Evolutionary conservation across 2,113 vertebrate genomes (phyloP), one percentile per base, ranked within the genome.

Genomic region (Tragelaphus imberbis): DNA sequence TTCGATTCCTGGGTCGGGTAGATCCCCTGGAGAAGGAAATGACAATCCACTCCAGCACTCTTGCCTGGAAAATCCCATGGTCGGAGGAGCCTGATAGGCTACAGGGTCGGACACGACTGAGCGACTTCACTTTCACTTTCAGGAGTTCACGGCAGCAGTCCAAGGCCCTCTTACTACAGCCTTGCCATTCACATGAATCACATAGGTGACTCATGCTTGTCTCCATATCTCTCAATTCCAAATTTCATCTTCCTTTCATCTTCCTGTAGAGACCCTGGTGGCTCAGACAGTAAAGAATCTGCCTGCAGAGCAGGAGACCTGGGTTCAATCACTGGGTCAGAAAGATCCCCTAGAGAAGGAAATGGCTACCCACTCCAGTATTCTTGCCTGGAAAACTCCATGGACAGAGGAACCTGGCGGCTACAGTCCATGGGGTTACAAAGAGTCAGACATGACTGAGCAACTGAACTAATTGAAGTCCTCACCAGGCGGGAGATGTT

Each of bases 171-270:
- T 25, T 16, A 49, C 40, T 8, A 14, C 7, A 58, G 25, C 30
- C 56, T 15, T 55, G 33, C 17, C 19, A 19, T 6, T 53, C 55
- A 27, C 14, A 49, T 4, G 28, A 14, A 25, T 63, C 56, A 5
- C 16, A 28, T 7, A 1, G 1, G 68, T 65, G n/a, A 21, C 13
- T 88, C 13, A 1, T 3, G 0, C 49, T 59, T 11, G 0, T 51
- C 44, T 49, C 49, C 36, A 25, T 1, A 23, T 5, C 23, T 84
- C 36, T 65, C n/a, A 2, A 1, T 53, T 84, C 79, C 49, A 49
- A 77, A 44, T 68, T 44, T 53, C 53, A 58, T 36, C 47, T 87
- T 82, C 28, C 47, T 68, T 44, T 53, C 53, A 58, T 36, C 47
- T 87, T 82, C 28, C 47, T 80, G 1, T 2, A 56, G 36, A 80